Conservation (phyloP, 2,797 vertebrate genomes). For the Cetoscarus ocellatus region DNA sequence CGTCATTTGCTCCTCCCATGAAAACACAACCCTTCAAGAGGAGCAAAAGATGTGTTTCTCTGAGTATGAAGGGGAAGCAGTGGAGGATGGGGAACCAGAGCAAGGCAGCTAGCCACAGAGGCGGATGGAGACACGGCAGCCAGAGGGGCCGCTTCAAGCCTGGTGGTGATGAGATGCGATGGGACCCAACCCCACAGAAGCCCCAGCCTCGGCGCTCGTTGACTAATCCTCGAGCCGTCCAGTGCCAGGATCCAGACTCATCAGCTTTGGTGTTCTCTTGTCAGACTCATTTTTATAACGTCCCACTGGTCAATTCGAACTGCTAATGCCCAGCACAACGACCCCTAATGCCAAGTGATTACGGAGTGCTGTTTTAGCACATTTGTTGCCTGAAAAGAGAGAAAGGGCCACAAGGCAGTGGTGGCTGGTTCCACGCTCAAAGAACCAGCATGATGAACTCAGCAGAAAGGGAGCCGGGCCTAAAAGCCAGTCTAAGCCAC, state of each 20-base stretch:
- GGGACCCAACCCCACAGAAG: slow-evolving; percentile 76
- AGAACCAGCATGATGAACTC: slow-evolving; percentile 86
- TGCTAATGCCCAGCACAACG: slow-evolving; percentile 89
- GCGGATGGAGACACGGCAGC: slow-evolving; percentile 64
- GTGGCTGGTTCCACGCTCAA: slow-evolving; percentile 78
- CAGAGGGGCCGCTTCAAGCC: slow-evolving; percentile 70
- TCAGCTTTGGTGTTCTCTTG: slow-evolving; percentile 86
- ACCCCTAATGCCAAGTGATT: slow-evolving; percentile 87
- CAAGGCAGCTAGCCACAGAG: slow-evolving; percentile 36
- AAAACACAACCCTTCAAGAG: slow-evolving; percentile 30
- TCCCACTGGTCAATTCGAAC: slow-evolving; percentile 83
- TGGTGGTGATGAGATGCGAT: slow-evolving; percentile 78
- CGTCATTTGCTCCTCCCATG: slow-evolving; percentile 45
- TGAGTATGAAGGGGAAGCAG: slow-evolving; percentile 13
- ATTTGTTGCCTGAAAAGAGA: slow-evolving; percentile 84
- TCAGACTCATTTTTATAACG: slow-evolving; percentile 85
- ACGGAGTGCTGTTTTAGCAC: slow-evolving; percentile 87
- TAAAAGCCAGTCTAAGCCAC: slow-evolving; percentile 81
- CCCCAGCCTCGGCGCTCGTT: slow-evolving; percentile 77
- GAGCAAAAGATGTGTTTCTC: slow-evolving; percentile 34
- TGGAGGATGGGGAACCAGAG: slow-evolving; percentile 53
- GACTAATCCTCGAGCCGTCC: slow-evolving; percentile 82
- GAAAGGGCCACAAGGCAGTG: slow-evolving; percentile 79
- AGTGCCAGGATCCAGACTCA: slow-evolving; percentile 86
- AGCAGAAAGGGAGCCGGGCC: slow-evolving; percentile 84